Percentiles rank a stretch among this genome's conserved stretches.
Evolutionary conservation across 2,113 vertebrate species (phyloP).

Genomic region (Cynopterus brachyotis): DNA sequence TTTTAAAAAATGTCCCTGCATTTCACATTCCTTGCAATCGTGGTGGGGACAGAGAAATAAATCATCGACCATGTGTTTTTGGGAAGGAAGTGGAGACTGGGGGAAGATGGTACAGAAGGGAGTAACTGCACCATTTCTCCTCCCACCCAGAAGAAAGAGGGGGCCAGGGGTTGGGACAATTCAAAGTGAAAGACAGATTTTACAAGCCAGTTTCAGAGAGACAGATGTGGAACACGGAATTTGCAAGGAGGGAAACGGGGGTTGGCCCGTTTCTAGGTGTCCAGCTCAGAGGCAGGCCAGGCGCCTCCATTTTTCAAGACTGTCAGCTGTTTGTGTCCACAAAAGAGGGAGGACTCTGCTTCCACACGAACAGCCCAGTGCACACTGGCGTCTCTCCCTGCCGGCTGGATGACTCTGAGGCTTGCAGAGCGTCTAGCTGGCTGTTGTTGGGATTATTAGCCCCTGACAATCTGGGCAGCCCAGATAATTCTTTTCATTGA

Average conservation of each 20-base stretch:
- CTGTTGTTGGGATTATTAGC: background rate
- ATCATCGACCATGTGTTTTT: background rate
- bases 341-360: background rate
- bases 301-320: constrained; percentile 30
- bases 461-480: background rate
- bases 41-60: background rate
- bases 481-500: constrained; percentile 18
- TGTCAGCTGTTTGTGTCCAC: background rate
- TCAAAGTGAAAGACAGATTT: background rate
- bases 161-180: background rate
- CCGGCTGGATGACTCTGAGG: background rate
- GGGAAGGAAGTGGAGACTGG: background rate
- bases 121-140: background rate
- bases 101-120: background rate
- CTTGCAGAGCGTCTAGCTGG: background rate
- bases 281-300: background rate
- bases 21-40: background rate
- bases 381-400: background rate
- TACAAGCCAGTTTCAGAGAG: background rate
- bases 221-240: background rate
- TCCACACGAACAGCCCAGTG: background rate
- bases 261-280: background rate
- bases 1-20: background rate
- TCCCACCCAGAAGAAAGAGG: background rate
- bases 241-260: background rate